A percentile compares a stretch with the other conserved stretches of the same genome.
Evolutionary conservation across 2,113 vertebrate genomes (phyloP).

Genomic region (Oriolus oriolus): DNA sequence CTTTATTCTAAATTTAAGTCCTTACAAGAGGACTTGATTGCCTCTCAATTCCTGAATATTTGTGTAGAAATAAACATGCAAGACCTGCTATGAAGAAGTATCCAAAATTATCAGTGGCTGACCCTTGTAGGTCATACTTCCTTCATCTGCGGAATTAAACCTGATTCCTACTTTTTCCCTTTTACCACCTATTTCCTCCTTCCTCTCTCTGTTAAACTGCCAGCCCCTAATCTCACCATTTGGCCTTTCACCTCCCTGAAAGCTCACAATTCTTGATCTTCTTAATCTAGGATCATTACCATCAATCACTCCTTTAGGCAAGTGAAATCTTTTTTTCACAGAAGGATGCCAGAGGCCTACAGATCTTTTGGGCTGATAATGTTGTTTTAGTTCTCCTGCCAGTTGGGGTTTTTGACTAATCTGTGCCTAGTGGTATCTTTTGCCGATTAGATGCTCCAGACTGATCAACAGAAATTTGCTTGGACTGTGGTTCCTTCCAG

Average conservation of each 20-base stretch:
- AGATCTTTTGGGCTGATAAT: background rate
- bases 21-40: background rate
- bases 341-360: background rate
- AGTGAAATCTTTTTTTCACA: background rate
- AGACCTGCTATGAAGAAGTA: background rate
- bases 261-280: conserved; percentile 21
- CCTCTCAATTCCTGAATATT: background rate
- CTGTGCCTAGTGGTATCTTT: background rate
- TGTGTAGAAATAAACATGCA: background rate
- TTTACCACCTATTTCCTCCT: background rate
- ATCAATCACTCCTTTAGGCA: background rate
- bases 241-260: conserved; percentile 20
- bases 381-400: background rate
- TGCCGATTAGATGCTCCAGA: background rate
- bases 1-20: background rate
- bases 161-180: background rate
- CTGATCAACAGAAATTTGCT: background rate
- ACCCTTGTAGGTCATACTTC: background rate
- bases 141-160: background rate
- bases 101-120: background rate
- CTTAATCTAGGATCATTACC: conserved; percentile 41
- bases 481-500: background rate
- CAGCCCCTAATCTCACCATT: background rate
- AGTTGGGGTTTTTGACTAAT: background rate
- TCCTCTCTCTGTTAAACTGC: background rate